Evolutionary conservation across 2,888 invertebrate genomes (phyloP).

Genomic region (Epinotia ramella): DNA sequence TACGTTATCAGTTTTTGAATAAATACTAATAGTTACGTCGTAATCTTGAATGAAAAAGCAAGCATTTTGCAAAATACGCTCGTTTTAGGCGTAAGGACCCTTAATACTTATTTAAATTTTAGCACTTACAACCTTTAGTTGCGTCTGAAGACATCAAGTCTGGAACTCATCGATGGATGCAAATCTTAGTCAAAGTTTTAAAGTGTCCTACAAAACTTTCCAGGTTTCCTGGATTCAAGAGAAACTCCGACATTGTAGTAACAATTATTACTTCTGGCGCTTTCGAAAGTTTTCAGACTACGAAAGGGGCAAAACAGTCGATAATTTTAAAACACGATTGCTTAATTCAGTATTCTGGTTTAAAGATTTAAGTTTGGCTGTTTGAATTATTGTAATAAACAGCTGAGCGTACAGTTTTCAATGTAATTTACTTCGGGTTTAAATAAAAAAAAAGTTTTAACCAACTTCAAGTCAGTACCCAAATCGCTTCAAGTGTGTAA

Average conservation of each 20-base stretch:
- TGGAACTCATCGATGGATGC: slow-evolving; percentile 3
- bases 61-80: too few species aligned
- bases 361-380: neutral
- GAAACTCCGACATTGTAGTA: neutral
- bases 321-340: neutral
- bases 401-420: too few species aligned
- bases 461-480: too few species aligned
- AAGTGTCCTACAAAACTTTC: neutral
- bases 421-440: too few species aligned
- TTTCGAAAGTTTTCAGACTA: neutral
- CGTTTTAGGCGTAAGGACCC: too few species aligned
- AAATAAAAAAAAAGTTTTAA: too few species aligned
- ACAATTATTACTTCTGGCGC: neutral
- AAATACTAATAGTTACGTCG: too few species aligned
- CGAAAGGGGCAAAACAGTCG: neutral
- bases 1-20: too few species aligned
- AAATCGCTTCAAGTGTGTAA: too few species aligned
- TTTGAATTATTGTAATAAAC: too few species aligned
- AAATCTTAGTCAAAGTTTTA: slow-evolving; percentile 7
- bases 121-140: neutral
- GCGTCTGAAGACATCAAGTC: neutral
- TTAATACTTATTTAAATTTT: too few species aligned
- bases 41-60: too few species aligned
- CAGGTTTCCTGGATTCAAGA: neutral
- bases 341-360: neutral